Base-by-base conservation (phyloP, 1,140 invertebrate genomes). In the Probaryconus sp. region DNA sequence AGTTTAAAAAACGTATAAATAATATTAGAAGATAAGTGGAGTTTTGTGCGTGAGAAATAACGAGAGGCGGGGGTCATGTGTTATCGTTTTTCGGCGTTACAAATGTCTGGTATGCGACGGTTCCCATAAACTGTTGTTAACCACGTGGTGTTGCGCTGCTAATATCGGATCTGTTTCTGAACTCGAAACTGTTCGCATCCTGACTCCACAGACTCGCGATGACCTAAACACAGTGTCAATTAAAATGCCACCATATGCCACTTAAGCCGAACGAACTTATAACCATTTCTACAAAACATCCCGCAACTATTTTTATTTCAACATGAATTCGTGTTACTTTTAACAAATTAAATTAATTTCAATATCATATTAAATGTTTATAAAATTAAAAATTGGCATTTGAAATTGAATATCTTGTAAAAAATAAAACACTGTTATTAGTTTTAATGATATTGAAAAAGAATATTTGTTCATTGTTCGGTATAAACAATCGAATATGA, bases 211-310 rank as follows among this genome's bases (percentile, higher is more conserved):
- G 55, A 33, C 37, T 65, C 60, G 79, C 79, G 75, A 81, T 84
- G 82, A 84, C 77, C 76, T 80, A 77, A 83, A 73, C 82, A 72
- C 79, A 79, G 79, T 78, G 78, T 84, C 83, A 83, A 85, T 85
- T 85, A 85, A 83, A 82, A 83, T 79, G 81, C 83, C 81, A 80
- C 79, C 81, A 81, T 81, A 79, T 79, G 76, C 79, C 78, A 79
- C 79, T 84, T 83, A 77, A 82, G 75, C 76, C 35, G 48, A 51
- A 82, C 81, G 82, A 77, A 79, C 81, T 79, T 82, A 82, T 70
- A 10, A 51, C 58, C 58, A 35, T 51, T 51, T 24, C 73, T 72
- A 73, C 78, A 78, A 76, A 79, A 71, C 64, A 72, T 70, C 53
- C 61, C 63, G 45, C 56, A 50, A 24, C 16, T 11, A 50, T 35